These are phyloP conservation scores for Apostichopus parvimensis DNA, from an alignment of 35 echinoderm and acorn worm genomes.

Conservation along the genomic window DNA sequence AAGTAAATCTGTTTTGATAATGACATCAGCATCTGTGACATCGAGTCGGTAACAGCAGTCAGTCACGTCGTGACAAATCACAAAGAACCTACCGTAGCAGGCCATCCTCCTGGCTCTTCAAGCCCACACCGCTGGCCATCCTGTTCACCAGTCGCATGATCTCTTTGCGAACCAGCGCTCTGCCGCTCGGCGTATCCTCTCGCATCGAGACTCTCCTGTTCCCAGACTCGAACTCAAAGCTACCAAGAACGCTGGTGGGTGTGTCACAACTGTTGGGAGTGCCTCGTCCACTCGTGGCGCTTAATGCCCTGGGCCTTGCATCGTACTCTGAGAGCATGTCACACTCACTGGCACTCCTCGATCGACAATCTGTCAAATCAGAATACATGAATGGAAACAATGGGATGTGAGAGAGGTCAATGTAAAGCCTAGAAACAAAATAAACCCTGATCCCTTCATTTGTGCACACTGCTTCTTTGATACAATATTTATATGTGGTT, in stretches of 20 bases:
- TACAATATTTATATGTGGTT: too few relatives aligned
- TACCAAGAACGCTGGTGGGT: slow-evolving; percentile 65
- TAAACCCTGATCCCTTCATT: too few relatives aligned
- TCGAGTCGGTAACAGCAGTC: too few relatives aligned
- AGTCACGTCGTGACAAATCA: too few relatives aligned
- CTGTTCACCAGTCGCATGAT: slow-evolving; percentile 81
- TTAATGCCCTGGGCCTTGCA: slow-evolving; percentile 59
- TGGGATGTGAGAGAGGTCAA: too few relatives aligned
- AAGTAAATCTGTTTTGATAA: too few relatives aligned
- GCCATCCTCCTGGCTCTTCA: slow-evolving; percentile 90
- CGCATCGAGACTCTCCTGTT: slow-evolving; percentile 54
- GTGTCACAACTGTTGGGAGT: slow-evolving; percentile 70
- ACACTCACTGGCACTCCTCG: slow-evolving; percentile 58
- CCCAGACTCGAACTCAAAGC: slow-evolving; percentile 22
- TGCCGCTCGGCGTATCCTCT: slow-evolving; percentile 69
- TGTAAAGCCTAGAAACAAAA: too few relatives aligned
- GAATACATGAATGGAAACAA: too few relatives aligned
- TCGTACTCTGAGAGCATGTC: slow-evolving; percentile 26
- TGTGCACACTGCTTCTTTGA: too few relatives aligned
- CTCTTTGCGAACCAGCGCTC: slow-evolving; percentile 75
- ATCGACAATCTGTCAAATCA: not conserved
- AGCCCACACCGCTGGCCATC: slow-evolving; percentile 85
- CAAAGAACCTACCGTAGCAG: slow-evolving; percentile 64
- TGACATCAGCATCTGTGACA: too few relatives aligned
- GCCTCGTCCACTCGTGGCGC: slow-evolving; percentile 63